Evolutionary conservation across 2,888 invertebrate genomes (phyloP).

Genomic region (Piscicola geometra): DNA sequence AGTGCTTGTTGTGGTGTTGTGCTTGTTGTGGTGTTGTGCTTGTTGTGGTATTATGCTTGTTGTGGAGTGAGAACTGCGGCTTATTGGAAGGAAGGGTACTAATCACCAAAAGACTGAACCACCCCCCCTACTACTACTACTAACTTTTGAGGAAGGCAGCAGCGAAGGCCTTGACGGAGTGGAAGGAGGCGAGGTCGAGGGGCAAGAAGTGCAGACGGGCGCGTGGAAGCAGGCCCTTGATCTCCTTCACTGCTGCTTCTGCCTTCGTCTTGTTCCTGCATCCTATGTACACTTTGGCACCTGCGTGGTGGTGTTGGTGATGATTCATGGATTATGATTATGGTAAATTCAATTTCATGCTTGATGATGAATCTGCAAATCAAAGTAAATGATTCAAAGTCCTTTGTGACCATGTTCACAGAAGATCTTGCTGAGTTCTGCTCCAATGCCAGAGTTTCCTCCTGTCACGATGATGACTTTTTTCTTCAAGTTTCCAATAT

Average conservation of each 20-base stretch:
- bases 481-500: conserved; percentile 46
- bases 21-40: too few species aligned
- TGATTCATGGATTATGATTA: too few species aligned
- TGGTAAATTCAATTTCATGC: conserved; percentile 2
- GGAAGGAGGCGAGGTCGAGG: conserved; percentile 51
- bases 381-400: neutral
- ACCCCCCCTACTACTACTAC: too few species aligned
- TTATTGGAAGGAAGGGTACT: too few species aligned
- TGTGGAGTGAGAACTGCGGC: too few species aligned
- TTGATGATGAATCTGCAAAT: neutral
- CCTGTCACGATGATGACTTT: conserved; percentile 51
- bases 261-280: conserved; percentile 48
- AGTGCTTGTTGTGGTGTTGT: too few species aligned
- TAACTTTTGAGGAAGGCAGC: conserved; percentile 51
- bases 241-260: conserved; percentile 45
- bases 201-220: conserved; percentile 48
- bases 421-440: conserved; percentile 48
- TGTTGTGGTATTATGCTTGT: too few species aligned
- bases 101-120: too few species aligned
- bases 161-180: conserved; percentile 52
- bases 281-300: conserved; percentile 58
- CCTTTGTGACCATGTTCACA: conserved; percentile 48
- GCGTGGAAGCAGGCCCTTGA: conserved; percentile 41
- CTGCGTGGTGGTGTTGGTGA: conserved; percentile 43
- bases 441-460: conserved; percentile 51